Evolutionary conservation across 1,140 invertebrate genomes (phyloP), one percentile per base, ranked within the genome.

Genomic region (Trachymyrmex septentrionalis): DNA sequence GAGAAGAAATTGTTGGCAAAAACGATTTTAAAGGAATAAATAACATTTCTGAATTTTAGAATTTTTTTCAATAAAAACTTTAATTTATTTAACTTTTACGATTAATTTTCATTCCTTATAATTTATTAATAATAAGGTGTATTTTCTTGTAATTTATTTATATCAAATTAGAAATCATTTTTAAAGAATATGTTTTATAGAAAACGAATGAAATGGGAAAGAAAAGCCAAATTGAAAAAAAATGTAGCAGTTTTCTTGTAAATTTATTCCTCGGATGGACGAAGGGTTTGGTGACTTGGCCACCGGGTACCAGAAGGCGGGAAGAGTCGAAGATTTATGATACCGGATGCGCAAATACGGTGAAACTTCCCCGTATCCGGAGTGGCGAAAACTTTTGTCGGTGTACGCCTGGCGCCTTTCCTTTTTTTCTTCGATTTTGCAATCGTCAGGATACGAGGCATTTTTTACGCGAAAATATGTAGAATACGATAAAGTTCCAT

Each of bases 301-400:
- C 89, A 91, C 63, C 59, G 69, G 86, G 78, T 81, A 78, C 85
- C 75, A 88, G 90, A 85, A 88, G 91, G 90, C 91, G 91, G 92
- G 91, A 90, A 88, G 76, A 90, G 87, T 87, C 66, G 73, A 76
- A 92, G 91, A 93, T 93, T 93, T 93, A 93, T 93, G 78, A 86
- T 75, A 77, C 92, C 92, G 93, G 93, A 93, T 92, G 92, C 91
- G 93, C 93, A 90, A 93, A 93, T 93, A 93, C 92, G 93, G 92
- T 93, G 91, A 91, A 93, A 93, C 92, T 93, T 93, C 88, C 92
- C 88, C 78, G 91, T 89, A 93, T 93, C 93, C 93, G 93, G 92
- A 89, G 76, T 90, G 87, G 86, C 92, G 89, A 88, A 92, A 93
- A 93, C 89, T 93, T 93, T 93, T 86, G 86, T 92, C 87, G 84